Percentiles rank a stretch among this genome's conserved stretches.
Conservation (phyloP, 53 echinoderm and acorn worm species). For the Zoroaster sp. region DNA sequence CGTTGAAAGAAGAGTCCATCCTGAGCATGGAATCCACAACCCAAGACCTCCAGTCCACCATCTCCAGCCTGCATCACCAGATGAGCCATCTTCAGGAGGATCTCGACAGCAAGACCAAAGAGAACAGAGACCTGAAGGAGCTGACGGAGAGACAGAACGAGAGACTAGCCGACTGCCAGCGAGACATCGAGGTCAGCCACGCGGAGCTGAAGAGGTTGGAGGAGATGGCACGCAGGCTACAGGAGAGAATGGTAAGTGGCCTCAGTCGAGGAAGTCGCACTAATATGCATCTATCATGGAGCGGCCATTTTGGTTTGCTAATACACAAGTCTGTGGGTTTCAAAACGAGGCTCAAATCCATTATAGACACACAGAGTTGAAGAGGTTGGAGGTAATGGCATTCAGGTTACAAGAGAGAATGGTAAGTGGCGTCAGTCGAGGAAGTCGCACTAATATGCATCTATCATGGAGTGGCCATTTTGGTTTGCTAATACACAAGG, state of each 20-base stretch:
- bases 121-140: conserved; percentile 79
- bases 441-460: too few species aligned
- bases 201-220: conserved; percentile 66
- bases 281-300: background rate
- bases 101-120: conserved; percentile 58
- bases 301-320: background rate
- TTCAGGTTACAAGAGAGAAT: too few species aligned
- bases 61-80: conserved; percentile 48
- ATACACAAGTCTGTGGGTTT: too few species aligned
- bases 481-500: too few species aligned
- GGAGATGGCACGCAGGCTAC: conserved; percentile 46
- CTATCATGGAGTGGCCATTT: too few species aligned
- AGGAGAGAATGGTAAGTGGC: conserved; percentile 34
- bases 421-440: too few species aligned
- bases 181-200: conserved; percentile 80
- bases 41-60: conserved; percentile 37
- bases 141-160: conserved; percentile 76
- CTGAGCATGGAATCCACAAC: background rate
- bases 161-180: conserved; percentile 67
- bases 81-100: conserved; percentile 58
- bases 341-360: background rate
- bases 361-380: background rate
- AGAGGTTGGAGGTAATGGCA: background rate
- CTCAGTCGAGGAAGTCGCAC: background rate
- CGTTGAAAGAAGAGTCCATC: background rate